Conservation (phyloP, 1,140 invertebrate species). For the Aradophagus sp. region DNA sequence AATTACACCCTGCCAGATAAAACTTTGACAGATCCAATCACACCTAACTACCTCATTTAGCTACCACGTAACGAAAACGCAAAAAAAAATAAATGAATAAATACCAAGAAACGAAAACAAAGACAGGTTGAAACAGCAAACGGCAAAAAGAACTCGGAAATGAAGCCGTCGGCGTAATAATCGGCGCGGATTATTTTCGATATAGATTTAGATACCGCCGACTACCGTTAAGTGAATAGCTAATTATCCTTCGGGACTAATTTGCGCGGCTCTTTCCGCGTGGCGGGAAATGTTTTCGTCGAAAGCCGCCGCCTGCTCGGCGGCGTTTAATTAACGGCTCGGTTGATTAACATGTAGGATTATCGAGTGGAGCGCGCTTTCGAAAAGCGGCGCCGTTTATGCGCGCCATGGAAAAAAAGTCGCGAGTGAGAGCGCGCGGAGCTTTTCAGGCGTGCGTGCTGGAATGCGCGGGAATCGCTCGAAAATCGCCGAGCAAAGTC, state of each 20-base stretch:
- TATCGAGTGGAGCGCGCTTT: slow-evolving; percentile 29
- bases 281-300: slow-evolving; percentile 17
- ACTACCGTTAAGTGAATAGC: slow-evolving; percentile 35
- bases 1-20: no score
- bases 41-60: no score
- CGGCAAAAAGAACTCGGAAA: no score
- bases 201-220: slow-evolving; percentile 45
- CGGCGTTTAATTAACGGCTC: slow-evolving; percentile 36
- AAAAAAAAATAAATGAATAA: no score
- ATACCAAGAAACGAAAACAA: no score
- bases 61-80: no score
- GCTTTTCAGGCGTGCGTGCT: slow-evolving; percentile 39
- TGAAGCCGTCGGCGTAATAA: no score
- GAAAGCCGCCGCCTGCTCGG: slow-evolving; percentile 18
- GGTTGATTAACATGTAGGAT: slow-evolving; percentile 47
- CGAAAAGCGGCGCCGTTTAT: slow-evolving; percentile 26
- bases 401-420: slow-evolving; percentile 29
- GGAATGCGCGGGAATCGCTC: slow-evolving; percentile 47
- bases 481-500: slow-evolving; percentile 42
- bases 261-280: no score
- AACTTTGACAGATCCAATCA: no score
- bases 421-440: slow-evolving; percentile 2
- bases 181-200: no score
- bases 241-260: slow-evolving; percentile 18
- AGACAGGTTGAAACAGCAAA: no score